These are phyloP conservation scores for Zosterops borbonicus DNA, from an alignment of 2,113 vertebrate genomes.

Conservation along the genomic window DNA sequence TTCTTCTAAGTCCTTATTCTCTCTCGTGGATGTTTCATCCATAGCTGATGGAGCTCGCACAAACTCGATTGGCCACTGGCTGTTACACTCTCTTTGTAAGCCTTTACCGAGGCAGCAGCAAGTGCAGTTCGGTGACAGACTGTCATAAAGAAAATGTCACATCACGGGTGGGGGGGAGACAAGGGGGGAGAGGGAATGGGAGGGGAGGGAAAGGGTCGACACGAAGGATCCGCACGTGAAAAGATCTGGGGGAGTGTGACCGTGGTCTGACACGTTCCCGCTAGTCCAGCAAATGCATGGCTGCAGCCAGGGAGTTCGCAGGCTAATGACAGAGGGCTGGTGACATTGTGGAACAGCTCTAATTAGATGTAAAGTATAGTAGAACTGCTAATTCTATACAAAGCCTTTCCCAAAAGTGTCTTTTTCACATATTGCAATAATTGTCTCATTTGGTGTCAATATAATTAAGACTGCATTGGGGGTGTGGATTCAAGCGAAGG, in stretches of 20 bases:
- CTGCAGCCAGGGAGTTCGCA: constrained; percentile 35
- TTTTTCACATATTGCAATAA: not conserved
- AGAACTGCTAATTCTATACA: not conserved
- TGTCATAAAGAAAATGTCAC: constrained; percentile 85
- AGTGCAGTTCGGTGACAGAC: constrained; percentile 76
- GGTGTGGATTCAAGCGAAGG: not conserved
- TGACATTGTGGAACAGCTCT: constrained; percentile 78
- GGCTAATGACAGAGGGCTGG: constrained; percentile 74
- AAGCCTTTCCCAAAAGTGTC: constrained; percentile 20
- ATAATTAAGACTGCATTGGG: constrained; percentile 38
- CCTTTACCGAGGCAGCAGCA: constrained; percentile 80
- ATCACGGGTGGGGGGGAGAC: constrained; percentile 65
- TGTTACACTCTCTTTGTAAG: constrained; percentile 80
- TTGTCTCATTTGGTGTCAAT: constrained; percentile 31
- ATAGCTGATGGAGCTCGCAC: constrained; percentile 71
- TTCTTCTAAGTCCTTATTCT: constrained; percentile 76
- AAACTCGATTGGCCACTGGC: constrained; percentile 72
- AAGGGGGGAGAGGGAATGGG: not conserved
- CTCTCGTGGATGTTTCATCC: constrained; percentile 72
- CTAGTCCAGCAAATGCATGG: constrained; percentile 59
- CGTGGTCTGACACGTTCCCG: constrained; percentile 68
- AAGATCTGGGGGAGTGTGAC: constrained; percentile 39
- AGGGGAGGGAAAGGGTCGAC: constrained; percentile 64
- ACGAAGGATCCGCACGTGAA: constrained; percentile 72
- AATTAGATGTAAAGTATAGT: constrained; percentile 44